phyloP scores from a whole-genome alignment of 2,888 invertebrate species.

The Cataglyphis albicans region DNA sequence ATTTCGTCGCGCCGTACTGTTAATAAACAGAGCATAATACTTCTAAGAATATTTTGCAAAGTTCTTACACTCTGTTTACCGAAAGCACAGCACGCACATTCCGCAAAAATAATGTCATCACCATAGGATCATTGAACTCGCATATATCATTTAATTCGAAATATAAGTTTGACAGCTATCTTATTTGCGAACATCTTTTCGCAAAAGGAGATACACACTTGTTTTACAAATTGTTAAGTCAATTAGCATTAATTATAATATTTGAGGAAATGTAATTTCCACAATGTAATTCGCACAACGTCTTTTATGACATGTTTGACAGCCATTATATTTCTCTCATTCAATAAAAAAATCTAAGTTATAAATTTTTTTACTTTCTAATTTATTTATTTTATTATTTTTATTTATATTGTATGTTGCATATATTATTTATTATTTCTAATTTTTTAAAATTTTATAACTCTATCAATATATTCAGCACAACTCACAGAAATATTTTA shows the following conservation, averaged over 20 bases:
- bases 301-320: neutral
- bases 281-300: neutral
- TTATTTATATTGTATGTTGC: neutral
- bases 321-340: neutral
- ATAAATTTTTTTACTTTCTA: neutral
- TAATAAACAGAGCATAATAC: constrained; percentile 83
- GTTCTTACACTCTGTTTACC: constrained; percentile 83
- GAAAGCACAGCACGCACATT: constrained; percentile 73
- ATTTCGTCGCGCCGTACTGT: constrained; percentile 69
- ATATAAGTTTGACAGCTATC: neutral
- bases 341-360: neutral
- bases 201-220: neutral
- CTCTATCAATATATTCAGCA: neutral
- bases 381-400: constrained; percentile 4
- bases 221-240: neutral
- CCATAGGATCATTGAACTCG: neutral
- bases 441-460: neutral
- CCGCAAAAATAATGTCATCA: neutral
- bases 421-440: neutral
- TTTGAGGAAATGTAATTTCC: neutral
- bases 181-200: neutral
- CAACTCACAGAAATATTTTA: neutral
- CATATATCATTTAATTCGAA: neutral
- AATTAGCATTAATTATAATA: neutral
- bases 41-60: constrained; percentile 70